Conservation (phyloP, 2,797 vertebrate genomes). For the Lepilemur ruficaudatus region DNA sequence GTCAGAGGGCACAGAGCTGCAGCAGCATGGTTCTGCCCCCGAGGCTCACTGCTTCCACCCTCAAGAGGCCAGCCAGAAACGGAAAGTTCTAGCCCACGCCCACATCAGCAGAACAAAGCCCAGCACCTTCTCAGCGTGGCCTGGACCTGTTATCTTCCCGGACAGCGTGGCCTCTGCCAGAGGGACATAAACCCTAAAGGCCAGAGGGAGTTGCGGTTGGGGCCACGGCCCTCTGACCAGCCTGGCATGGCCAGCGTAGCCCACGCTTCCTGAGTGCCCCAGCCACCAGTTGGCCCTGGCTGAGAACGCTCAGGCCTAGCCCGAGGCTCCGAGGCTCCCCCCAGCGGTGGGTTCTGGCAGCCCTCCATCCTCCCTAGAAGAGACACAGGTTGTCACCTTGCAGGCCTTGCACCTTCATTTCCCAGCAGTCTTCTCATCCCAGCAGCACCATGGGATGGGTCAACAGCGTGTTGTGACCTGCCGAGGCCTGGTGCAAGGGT, state of each 20-base stretch:
- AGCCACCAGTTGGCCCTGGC: neutral
- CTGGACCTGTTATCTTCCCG: neutral
- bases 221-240: neutral
- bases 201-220: neutral
- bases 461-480: neutral
- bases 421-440: neutral
- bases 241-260: neutral
- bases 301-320: neutral
- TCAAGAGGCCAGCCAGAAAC: neutral
- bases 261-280: neutral
- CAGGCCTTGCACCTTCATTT: neutral
- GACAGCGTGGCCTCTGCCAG: neutral
- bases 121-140: too few relatives aligned
- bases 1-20: neutral
- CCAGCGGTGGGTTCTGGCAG: neutral
- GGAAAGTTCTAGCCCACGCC: neutral
- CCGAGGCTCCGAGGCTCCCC: neutral
- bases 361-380: neutral
- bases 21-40: rapidly evolving
- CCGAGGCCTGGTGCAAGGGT: neutral
- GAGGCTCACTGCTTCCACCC: neutral
- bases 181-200: neutral
- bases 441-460: rapidly evolving
- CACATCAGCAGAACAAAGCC: neutral
- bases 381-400: neutral